Percentiles rank a stretch among this genome's conserved stretches.
Evolutionary conservation across 2,797 vertebrate genomes (phyloP).

Genomic region (Artibeus jamaicensis): DNA sequence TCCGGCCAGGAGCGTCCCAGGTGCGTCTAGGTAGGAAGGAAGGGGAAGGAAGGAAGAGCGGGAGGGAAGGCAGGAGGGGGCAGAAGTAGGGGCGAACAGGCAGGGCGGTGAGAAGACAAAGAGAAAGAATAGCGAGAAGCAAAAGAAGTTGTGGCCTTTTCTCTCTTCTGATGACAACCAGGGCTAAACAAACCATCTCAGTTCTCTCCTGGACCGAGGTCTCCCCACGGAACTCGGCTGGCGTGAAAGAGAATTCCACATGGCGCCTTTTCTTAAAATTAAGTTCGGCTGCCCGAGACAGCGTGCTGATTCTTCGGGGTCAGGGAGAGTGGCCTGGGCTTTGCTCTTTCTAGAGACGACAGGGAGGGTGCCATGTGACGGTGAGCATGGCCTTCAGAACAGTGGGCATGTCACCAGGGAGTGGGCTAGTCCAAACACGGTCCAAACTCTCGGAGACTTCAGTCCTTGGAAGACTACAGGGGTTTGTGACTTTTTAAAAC

Average conservation of each 20-base stretch:
- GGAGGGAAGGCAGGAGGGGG: fast-evolving
- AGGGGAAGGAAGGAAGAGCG: background rate
- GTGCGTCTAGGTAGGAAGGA: background rate
- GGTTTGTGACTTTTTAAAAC: background rate
- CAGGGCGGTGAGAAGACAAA: background rate
- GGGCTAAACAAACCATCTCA: too few relatives aligned
- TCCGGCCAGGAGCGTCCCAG: too few relatives aligned
- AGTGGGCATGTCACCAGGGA: fast-evolving
- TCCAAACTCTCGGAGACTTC: background rate
- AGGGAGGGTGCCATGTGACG: fast-evolving
- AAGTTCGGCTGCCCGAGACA: background rate
- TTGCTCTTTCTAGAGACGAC: background rate
- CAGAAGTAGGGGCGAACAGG: background rate
- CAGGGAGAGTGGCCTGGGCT: fast-evolving
- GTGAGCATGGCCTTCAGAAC: fast-evolving
- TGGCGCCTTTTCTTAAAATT: background rate
- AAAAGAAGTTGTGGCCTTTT: background rate
- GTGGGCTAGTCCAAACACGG: background rate
- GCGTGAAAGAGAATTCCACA: background rate
- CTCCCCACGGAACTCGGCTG: background rate
- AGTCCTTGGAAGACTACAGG: fast-evolving
- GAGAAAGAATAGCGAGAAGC: background rate
- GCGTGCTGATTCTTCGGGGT: background rate
- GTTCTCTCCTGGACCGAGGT: background rate
- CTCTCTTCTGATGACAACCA: background rate